These are phyloP conservation scores for Gobio occitaniae DNA, from an alignment of 2,797 vertebrate genomes.

Conservation along the genomic window DNA sequence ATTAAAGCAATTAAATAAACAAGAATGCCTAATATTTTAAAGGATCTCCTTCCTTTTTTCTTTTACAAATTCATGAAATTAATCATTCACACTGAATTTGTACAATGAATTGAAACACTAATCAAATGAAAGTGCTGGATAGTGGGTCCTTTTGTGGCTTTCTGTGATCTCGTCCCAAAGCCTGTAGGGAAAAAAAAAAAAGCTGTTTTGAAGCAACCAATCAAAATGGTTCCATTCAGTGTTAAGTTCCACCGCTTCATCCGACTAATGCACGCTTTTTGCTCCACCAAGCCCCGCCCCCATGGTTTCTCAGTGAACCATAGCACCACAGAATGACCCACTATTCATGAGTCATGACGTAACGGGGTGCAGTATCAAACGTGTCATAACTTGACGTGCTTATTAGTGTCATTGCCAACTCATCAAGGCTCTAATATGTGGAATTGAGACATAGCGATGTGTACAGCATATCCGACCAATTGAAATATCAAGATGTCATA, in stretches of 20 bases:
- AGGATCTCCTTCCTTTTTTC: slow-evolving; percentile 46
- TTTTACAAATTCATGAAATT: slow-evolving; percentile 55
- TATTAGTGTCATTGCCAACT: slow-evolving; percentile 55
- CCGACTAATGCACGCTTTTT: slow-evolving; percentile 73
- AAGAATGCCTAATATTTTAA: slow-evolving; percentile 51
- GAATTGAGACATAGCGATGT: slow-evolving; percentile 43
- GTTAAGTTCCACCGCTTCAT: slow-evolving; percentile 67
- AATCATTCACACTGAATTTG: slow-evolving; percentile 65
- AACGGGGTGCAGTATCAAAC: slow-evolving; percentile 49
- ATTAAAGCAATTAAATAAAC: slow-evolving; percentile 72
- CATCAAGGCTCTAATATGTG: slow-evolving; percentile 41
- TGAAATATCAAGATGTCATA: slow-evolving; percentile 14
- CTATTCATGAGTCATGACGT: slow-evolving; percentile 70
- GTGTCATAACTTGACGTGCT: slow-evolving; percentile 57
- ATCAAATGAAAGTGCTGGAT: slow-evolving; percentile 81
- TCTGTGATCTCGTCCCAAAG: slow-evolving; percentile 80
- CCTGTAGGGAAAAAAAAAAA: slow-evolving; percentile 41
- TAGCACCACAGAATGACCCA: slow-evolving; percentile 87
- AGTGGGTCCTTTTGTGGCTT: slow-evolving; percentile 99
- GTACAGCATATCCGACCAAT: slow-evolving; percentile 49
- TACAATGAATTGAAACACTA: slow-evolving; percentile 67
- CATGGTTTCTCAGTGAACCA: slow-evolving; percentile 50
- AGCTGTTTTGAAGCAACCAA: slow-evolving; percentile 61
- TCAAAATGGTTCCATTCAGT: slow-evolving; percentile 78
- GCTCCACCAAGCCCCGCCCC: slow-evolving; percentile 56